A percentile compares a stretch with the other conserved stretches of the same genome.
These are phyloP conservation scores for Paraplagusia blochii DNA, from an alignment of 2,113 vertebrate genomes.

Conservation along the genomic window DNA sequence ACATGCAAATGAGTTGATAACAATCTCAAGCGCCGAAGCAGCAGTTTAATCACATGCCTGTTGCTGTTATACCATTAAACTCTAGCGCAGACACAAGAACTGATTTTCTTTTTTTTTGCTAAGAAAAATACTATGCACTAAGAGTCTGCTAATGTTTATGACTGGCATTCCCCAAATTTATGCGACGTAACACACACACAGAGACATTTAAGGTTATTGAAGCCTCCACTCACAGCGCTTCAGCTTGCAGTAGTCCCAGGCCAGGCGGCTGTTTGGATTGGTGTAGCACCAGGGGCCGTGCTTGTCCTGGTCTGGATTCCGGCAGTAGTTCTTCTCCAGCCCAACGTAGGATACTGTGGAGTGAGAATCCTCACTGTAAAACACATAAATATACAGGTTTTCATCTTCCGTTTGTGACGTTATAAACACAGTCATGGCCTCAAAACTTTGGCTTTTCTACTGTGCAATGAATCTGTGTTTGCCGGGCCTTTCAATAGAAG, in stretches of 20 bases:
- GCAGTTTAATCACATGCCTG: too few species aligned
- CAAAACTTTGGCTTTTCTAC: constrained; percentile 39
- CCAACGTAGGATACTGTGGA: constrained; percentile 77
- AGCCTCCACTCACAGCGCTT: constrained; percentile 85
- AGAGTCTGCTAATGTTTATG: constrained; percentile 6
- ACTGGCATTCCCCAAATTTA: constrained; percentile 6
- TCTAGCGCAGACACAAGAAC: too few species aligned
- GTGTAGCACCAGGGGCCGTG: constrained; percentile 98
- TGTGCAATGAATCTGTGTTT: constrained; percentile 30
- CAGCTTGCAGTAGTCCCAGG: constrained; percentile 96
- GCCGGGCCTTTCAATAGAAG: constrained; percentile 26
- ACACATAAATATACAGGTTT: constrained; percentile 63
- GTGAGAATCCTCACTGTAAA: constrained; percentile 73
- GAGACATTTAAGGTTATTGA: constrained; percentile 4
- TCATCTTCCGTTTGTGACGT: constrained; percentile 56
- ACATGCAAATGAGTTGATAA: too few species aligned
- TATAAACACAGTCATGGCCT: constrained; percentile 32
- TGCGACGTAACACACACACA: background rate
- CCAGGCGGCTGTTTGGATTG: constrained; percentile 80
- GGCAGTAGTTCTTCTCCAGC: constrained; percentile 90
- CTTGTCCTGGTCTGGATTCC: constrained; percentile 93
- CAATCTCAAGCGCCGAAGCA: too few species aligned
- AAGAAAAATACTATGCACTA: background rate
- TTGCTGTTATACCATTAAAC: too few species aligned
- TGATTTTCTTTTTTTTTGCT: too few species aligned